Evolutionary conservation across 2,113 vertebrate species (phyloP).

Genomic region (Xenopus borealis): DNA sequence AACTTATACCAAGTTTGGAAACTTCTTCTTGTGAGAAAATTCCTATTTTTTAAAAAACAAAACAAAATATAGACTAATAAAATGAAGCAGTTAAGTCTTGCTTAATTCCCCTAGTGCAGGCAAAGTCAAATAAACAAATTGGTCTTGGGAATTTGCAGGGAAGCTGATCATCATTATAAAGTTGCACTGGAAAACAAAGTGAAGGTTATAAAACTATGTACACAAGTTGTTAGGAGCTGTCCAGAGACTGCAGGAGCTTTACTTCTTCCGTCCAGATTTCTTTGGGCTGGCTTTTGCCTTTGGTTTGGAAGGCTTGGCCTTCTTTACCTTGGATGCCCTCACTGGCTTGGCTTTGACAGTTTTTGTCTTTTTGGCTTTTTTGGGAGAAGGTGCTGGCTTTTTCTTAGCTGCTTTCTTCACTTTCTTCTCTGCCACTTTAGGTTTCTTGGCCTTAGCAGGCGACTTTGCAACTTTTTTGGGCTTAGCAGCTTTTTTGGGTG

Average conservation of each 20-base stretch:
- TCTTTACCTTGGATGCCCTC: constrained; percentile 70
- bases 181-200: constrained; percentile 49
- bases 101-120: background rate
- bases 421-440: constrained; percentile 72
- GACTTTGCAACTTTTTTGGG: constrained; percentile 74
- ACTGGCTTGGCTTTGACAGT: constrained; percentile 71
- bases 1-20: background rate
- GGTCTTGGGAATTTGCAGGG: constrained; percentile 23
- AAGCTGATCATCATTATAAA: constrained; percentile 54
- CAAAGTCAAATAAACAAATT: constrained; percentile 30
- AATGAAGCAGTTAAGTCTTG: background rate
- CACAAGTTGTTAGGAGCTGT: constrained; percentile 56
- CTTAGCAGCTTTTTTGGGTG: constrained; percentile 75
- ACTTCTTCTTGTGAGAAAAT: background rate
- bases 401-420: constrained; percentile 71
- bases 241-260: constrained; percentile 50
- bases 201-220: constrained; percentile 64
- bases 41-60: background rate
- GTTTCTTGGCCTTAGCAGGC: constrained; percentile 69
- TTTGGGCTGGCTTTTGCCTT: constrained; percentile 73
- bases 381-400: constrained; percentile 64
- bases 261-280: constrained; percentile 83
- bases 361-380: constrained; percentile 67
- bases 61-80: background rate
- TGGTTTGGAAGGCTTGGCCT: constrained; percentile 73